These are phyloP conservation scores for Leptarthrus brevirostris DNA, from an alignment of 2,888 invertebrate genomes.

Conservation along the genomic window DNA sequence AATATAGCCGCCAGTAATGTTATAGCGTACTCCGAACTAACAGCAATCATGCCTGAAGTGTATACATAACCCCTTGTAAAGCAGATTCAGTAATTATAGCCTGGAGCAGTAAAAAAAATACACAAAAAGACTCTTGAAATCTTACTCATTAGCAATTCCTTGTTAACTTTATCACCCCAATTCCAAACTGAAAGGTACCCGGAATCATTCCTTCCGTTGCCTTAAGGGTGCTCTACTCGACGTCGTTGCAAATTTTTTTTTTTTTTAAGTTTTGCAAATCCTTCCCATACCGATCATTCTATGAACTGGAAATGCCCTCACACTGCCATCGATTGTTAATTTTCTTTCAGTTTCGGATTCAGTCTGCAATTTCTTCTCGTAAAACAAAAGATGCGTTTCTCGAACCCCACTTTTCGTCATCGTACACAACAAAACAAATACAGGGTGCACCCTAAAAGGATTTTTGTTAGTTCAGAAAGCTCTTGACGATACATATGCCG, in stretches of 20 bases:
- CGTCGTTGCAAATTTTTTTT: no score
- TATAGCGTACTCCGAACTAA: not conserved
- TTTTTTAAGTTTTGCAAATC: no score
- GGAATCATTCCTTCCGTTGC: not conserved
- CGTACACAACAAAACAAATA: not conserved
- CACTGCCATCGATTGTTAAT: no score
- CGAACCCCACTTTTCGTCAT: no score
- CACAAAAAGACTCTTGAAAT: constrained; percentile 14
- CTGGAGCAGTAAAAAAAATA: constrained; percentile 20
- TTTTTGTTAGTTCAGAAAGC: not conserved
- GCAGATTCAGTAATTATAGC: constrained; percentile 21
- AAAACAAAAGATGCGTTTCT: no score
- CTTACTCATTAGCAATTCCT: constrained; percentile 32
- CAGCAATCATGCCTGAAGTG: no score
- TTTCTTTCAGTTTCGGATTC: no score
- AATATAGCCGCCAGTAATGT: not conserved
- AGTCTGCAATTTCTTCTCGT: no score
- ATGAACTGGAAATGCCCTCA: no score
- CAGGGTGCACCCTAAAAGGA: not conserved
- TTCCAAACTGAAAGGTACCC: not conserved
- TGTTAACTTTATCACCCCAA: constrained; percentile 39
- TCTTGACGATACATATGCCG: constrained; percentile 28
- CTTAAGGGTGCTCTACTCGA: not conserved
- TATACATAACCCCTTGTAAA: not conserved
- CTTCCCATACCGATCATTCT: no score